These are phyloP conservation scores for Microtus ochrogaster DNA, from an alignment of 2,113 vertebrate species.

Conservation along the genomic window DNA sequence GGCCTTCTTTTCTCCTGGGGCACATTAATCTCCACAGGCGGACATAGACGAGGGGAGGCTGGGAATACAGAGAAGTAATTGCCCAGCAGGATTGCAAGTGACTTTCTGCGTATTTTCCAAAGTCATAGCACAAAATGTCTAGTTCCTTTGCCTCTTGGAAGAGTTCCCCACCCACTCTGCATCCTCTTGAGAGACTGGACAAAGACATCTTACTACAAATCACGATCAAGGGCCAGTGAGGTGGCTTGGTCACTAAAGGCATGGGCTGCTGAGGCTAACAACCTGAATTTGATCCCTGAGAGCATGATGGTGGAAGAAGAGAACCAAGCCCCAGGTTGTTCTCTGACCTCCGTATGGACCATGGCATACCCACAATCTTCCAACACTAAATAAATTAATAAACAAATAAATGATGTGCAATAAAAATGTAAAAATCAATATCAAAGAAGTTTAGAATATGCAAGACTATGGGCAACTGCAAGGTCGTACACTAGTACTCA, in stretches of 20 bases:
- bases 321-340: not conserved
- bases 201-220: not conserved
- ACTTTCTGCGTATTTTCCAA: not conserved
- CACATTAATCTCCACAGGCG: not conserved
- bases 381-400: too few species aligned
- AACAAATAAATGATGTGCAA: not conserved
- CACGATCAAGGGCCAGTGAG: not conserved
- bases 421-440: not conserved
- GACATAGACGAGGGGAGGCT: not conserved
- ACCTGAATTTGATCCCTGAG: not conserved
- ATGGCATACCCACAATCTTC: not conserved
- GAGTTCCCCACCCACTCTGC: not conserved
- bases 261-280: not conserved
- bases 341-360: too few species aligned
- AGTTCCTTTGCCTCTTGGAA: not conserved
- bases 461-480: not conserved
- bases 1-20: fast-evolving
- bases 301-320: not conserved
- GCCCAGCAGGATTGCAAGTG: not conserved
- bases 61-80: not conserved
- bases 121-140: not conserved
- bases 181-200: not conserved
- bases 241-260: not conserved
- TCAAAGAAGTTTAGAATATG: not conserved
- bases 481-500: not conserved